These are phyloP conservation scores for Chelonus insularis DNA, from an alignment of 1,140 invertebrate species.

Conservation along the genomic window DNA sequence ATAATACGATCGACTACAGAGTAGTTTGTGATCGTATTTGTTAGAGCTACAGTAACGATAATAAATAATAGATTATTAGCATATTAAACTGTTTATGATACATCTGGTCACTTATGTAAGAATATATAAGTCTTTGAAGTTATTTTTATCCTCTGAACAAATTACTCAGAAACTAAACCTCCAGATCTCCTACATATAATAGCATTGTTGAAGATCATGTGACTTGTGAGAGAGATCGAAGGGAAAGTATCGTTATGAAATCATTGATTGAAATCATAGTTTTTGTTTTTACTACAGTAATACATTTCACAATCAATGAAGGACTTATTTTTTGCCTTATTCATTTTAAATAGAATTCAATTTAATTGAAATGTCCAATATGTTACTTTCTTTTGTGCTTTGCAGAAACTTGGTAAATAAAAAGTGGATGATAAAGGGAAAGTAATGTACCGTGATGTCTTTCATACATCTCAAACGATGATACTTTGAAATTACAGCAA, in stretches of 20 bases:
- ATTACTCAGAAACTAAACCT: slow-evolving; percentile 16
- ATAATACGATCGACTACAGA: too few species aligned
- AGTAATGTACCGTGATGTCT: not conserved
- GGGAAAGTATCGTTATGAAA: slow-evolving; percentile 14
- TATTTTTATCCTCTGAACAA: slow-evolving; percentile 11
- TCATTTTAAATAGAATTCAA: too few species aligned
- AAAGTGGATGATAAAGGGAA: not conserved
- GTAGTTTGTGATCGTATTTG: too few species aligned
- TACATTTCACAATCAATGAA: not conserved
- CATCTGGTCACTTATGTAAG: too few species aligned
- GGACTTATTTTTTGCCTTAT: too few species aligned
- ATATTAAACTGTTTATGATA: too few species aligned
- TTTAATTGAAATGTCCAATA: too few species aligned
- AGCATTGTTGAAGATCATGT: slow-evolving; percentile 15
- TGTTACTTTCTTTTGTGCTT: too few species aligned
- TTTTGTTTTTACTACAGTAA: not conserved
- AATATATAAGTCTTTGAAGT: not conserved
- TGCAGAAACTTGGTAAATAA: not conserved
- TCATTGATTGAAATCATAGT: slow-evolving; percentile 13
- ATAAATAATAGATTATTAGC: too few species aligned
- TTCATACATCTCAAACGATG: not conserved
- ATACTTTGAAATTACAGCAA: slow-evolving; percentile 9
- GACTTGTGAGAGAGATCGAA: not conserved
- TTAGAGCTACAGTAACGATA: too few species aligned
- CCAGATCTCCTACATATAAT: slow-evolving; percentile 10